phyloP scores from a whole-genome alignment of 2,888 invertebrate genomes.

The Apotomis turbidana region DNA sequence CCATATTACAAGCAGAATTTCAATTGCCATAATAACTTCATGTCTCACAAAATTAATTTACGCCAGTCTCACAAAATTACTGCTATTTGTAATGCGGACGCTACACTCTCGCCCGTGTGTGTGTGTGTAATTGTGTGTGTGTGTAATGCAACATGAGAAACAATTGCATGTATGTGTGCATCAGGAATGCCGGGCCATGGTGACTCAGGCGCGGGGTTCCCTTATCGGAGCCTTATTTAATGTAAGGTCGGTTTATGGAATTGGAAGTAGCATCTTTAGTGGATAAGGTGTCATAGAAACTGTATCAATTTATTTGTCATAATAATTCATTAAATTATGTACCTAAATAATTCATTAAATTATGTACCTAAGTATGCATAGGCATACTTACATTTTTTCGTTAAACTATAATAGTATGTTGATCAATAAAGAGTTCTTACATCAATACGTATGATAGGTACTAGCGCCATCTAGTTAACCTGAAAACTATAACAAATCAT shows the following conservation, averaged over 20 bases:
- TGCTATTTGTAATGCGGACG: conserved; percentile 26
- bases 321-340: no score
- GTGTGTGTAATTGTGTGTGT: neutral
- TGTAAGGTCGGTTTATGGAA: neutral
- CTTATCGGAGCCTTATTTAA: conserved; percentile 11
- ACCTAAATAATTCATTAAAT: no score
- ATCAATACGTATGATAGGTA: no score
- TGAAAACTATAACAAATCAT: no score
- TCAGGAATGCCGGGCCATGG: conserved; percentile 5
- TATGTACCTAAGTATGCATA: no score
- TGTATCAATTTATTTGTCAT: no score
- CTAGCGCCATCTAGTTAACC: no score
- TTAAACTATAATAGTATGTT: no score
- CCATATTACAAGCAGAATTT: neutral
- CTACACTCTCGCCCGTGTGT: neutral
- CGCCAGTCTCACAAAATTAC: conserved; percentile 6
- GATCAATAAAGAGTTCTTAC: no score
- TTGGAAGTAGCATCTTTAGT: no score
- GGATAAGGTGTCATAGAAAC: no score
- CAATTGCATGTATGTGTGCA: conserved; percentile 26
- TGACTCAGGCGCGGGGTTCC: conserved; percentile 27
- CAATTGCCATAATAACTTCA: conserved; percentile 5
- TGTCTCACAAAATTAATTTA: conserved; percentile 13
- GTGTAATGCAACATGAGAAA: conserved; percentile 20
- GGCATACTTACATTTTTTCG: no score